phyloP scores from a whole-genome alignment of 2,113 vertebrate species.

The Formicarius rufipectus region DNA sequence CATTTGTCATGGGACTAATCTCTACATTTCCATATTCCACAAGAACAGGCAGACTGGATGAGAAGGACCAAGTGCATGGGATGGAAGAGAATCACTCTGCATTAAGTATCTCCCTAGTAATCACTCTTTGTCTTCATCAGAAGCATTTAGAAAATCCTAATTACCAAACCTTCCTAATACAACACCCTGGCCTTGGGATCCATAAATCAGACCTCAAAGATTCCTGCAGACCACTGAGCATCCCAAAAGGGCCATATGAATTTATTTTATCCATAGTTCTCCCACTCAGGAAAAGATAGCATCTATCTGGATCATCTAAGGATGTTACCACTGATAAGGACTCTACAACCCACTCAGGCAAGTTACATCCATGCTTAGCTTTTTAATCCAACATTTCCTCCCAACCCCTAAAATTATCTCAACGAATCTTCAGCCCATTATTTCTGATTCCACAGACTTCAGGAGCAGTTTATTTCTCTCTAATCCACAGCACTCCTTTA shows the following conservation, averaged over 20 bases:
- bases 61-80: neutral
- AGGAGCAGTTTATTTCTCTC: neutral
- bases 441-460: neutral
- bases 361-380: accelerated
- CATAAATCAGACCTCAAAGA: neutral
- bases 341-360: neutral
- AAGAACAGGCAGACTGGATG: neutral
- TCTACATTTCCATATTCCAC: neutral
- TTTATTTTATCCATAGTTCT: neutral
- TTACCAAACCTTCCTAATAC: neutral
- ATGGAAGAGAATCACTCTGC: neutral
- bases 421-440: neutral
- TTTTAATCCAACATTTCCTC: neutral
- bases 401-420: neutral
- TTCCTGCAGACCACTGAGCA: neutral
- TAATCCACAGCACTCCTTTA: neutral
- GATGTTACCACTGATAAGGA: neutral
- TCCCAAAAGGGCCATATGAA: neutral
- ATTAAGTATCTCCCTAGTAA: neutral
- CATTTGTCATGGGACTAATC: neutral
- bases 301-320: neutral
- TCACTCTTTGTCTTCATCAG: neutral
- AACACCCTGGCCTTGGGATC: neutral
- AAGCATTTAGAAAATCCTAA: neutral
- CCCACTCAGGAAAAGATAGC: neutral